Percentiles rank a stretch among this genome's conserved stretches.
Evolutionary conservation across 2,797 vertebrate genomes (phyloP).

Genomic region (Acanthurus tractus): DNA sequence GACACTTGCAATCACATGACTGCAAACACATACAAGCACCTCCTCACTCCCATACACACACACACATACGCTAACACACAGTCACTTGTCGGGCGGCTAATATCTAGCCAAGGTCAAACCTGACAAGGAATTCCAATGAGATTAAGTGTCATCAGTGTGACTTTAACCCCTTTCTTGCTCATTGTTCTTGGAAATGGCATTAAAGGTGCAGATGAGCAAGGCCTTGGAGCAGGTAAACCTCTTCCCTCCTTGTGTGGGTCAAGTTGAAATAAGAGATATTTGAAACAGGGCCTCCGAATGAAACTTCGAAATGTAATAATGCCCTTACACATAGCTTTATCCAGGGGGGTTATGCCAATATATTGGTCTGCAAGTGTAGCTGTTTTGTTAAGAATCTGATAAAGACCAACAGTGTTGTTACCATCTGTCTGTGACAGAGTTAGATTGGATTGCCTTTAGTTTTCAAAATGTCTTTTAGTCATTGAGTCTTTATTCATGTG

Average conservation of each 20-base stretch:
- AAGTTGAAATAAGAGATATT: conserved; percentile 41
- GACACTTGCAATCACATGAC: conserved; percentile 26
- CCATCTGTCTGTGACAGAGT: neutral
- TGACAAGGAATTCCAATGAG: conserved; percentile 87
- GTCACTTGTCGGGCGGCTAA: conserved; percentile 80
- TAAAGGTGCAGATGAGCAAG: conserved; percentile 70
- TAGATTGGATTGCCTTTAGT: neutral
- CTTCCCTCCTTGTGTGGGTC: conserved; percentile 32
- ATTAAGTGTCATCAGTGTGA: conserved; percentile 85
- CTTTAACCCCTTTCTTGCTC: conserved; percentile 85
- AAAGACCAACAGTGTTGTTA: neutral
- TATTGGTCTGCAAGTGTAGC: neutral
- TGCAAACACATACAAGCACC: conserved; percentile 43
- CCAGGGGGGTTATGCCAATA: neutral
- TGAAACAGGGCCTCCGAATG: conserved; percentile 34
- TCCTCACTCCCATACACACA: conserved; percentile 14
- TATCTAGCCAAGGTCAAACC: conserved; percentile 83
- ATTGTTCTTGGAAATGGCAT: conserved; percentile 83
- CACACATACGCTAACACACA: conserved; percentile 16
- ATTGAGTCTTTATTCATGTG: conserved; percentile 1
- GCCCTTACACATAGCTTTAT: conserved; percentile 23
- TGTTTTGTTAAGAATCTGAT: conserved; percentile 16
- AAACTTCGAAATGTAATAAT: conserved; percentile 27
- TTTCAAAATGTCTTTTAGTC: conserved; percentile 1
- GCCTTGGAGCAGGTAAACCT: conserved; percentile 62